Base-by-base conservation (phyloP, 2,888 invertebrate species). In the Nycteola revayana region DNA sequence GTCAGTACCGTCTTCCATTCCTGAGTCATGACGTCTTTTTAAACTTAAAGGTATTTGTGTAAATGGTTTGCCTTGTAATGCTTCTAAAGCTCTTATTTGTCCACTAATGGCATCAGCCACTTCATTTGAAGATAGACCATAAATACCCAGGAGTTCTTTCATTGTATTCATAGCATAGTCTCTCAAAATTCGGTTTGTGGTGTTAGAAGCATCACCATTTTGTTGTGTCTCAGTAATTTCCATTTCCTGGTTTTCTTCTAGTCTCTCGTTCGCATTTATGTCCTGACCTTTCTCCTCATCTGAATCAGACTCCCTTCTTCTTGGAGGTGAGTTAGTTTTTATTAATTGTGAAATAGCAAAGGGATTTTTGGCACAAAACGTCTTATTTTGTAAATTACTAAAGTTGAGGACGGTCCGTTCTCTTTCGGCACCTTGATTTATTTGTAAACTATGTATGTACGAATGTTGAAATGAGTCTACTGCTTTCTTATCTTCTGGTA, bases 101-200 rank as follows among this genome's bases (percentile, higher is more conserved):
- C 93, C 91, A 38, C 91, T 91, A 47, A 94, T 91, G 61, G 91
- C 91, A 66, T 93, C 93, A 24, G 92, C 91, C 31, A 93, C 92
- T 69, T 94, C 94, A 47, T 88, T 89, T 9, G 92, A 92, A 33
- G 93, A 93, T 52, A 94, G 83, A 10, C 94, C 94, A 69, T 94
- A 94, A 59, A 95, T 94, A 14, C 93, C 93, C 35, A 95, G 81
- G 29, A 95, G 77, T 67, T 95, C 94, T 55, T 94, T 92, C 93
- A 95, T 94, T 6, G 94, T 94, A 56, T 92, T 93, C 86, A 94
- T 93, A 2, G 94, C 94, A 70, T 93, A 94, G 64, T 94, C 94
- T 60, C 93, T 90, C 77, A 95, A 89, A 52, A 92, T 93, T 50
- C 90, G 90, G 53, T 91, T 91, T 10, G 91, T 89, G 42, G 90